Evolutionary conservation across 1,140 invertebrate species (phyloP), one percentile per base, ranked within the genome.

Genomic region (Drosophila ercepeae): DNA sequence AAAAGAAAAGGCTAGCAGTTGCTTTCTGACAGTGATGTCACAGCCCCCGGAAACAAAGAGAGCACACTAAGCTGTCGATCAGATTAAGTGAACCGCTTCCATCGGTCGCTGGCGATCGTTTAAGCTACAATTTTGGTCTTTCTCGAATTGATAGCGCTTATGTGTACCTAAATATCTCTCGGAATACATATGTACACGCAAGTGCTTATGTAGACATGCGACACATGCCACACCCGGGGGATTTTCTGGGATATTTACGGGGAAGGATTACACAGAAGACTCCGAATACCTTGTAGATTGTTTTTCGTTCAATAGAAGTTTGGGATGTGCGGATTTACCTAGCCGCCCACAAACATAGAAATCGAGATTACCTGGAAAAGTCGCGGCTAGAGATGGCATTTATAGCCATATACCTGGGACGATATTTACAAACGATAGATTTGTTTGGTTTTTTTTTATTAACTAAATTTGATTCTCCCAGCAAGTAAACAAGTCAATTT

Each of bases 11-110:
- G 27, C 7, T 36, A 58, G 27, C 27, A 67, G 27, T 42, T 23
- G 16, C 19, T 44, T 53, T 23, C 13, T 67, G 63, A 67, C 63
- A 67, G 7, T 63, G 59, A 65, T 63, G 44, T 67, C 63, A 67
- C 39, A 45, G 39, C 13, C 42, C 18, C 16, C 32, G 16, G n/a
- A 48, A 44, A 53, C 46, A 14, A 34, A 18, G 27, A 32, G 52
- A 45, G 29, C 36, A 45, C 36, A 44, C 48, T 25, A 18, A 34
- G 45, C 58, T 50, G 44, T 34, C 29, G 57, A 49, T 49, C 18
- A 4, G 16, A 11, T 13, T 16, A 16, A 14, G n/a, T 29, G 34
- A 45, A 21, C 19, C 19, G 11, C 21, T 4, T 29, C 6, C 14
- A 60, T 14, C 44, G 46, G 19, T 25, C 16, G 39, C 27, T 41